Conservation (phyloP, 2,888 invertebrate genomes). For the Agapostemon virescens region DNA sequence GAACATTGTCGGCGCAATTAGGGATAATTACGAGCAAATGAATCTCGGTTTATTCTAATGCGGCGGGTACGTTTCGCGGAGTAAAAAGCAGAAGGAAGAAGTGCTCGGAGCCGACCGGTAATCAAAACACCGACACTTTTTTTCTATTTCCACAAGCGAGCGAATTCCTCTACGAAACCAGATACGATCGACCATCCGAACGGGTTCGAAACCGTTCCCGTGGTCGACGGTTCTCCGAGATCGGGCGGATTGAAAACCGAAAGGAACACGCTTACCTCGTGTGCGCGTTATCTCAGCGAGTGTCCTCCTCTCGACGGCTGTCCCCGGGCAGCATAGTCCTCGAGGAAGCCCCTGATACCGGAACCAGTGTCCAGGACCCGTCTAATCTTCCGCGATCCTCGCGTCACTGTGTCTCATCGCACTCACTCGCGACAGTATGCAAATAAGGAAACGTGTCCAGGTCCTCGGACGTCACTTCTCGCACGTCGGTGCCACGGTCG, state of each 20-base stretch:
- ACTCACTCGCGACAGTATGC: conserved; percentile 5
- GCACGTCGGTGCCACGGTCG: too few relatives aligned
- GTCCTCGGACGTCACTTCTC: conserved; percentile 27
- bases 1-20: conserved; percentile 14
- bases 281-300: conserved; percentile 43
- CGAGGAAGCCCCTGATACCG: conserved; percentile 9
- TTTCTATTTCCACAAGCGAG: too few relatives aligned
- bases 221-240: too few relatives aligned
- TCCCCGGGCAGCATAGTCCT: conserved; percentile 59
- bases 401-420: conserved; percentile 35
- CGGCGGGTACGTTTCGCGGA: neutral
- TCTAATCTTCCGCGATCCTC: neutral
- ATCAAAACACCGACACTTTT: neutral
- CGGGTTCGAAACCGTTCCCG: neutral
- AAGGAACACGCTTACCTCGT: conserved; percentile 57
- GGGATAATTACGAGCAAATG: conserved; percentile 1
- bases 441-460: conserved; percentile 3
- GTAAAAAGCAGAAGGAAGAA: neutral
- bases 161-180: too few relatives aligned
- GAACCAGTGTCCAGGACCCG: neutral
- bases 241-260: neutral
- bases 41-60: neutral
- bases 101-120: neutral
- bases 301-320: conserved; percentile 54
- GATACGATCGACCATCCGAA: neutral